Conservation (phyloP, 2,888 invertebrate genomes). For the Scaptomyza tumidula region DNA sequence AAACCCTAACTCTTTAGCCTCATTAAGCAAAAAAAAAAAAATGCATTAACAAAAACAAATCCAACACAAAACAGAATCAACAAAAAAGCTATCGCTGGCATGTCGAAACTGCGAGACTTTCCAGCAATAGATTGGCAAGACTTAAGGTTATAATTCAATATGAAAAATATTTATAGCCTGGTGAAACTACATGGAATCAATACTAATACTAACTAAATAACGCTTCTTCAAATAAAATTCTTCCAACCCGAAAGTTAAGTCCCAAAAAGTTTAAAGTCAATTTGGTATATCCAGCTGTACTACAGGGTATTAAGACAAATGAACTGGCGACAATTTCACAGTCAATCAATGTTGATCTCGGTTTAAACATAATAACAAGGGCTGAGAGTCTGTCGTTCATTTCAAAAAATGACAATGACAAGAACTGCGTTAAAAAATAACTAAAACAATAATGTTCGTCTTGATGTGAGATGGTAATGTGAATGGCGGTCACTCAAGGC, state of each 20-base stretch:
- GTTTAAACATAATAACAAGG: too few species aligned
- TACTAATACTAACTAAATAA: background rate
- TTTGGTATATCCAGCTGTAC: too few species aligned
- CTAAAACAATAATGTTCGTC: slow-evolving; percentile 47
- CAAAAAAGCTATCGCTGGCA: slow-evolving; percentile 6
- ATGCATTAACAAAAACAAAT: slow-evolving; percentile 8
- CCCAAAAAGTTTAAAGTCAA: too few species aligned
- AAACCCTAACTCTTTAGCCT: slow-evolving; percentile 68
- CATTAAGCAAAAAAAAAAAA: slow-evolving; percentile 71
- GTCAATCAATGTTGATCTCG: slow-evolving; percentile 57
- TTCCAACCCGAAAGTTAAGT: too few species aligned
- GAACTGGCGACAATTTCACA: slow-evolving; percentile 34
- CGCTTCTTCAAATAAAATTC: too few species aligned
- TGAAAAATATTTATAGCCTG: background rate
- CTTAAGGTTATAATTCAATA: too few species aligned
- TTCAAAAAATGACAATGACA: slow-evolving; percentile 58
- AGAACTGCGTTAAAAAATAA: slow-evolving; percentile 36
- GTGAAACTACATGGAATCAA: background rate
- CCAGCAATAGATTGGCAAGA: slow-evolving; percentile 6
- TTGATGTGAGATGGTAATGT: slow-evolving; percentile 36
- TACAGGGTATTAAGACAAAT: background rate
- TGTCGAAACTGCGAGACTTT: slow-evolving; percentile 19
- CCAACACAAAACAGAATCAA: background rate
- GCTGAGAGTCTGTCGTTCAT: slow-evolving; percentile 10
- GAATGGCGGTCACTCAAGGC: slow-evolving; percentile 6